Conservation (phyloP, 53 echinoderm and acorn worm genomes). For the Luidia sarsii region DNA sequence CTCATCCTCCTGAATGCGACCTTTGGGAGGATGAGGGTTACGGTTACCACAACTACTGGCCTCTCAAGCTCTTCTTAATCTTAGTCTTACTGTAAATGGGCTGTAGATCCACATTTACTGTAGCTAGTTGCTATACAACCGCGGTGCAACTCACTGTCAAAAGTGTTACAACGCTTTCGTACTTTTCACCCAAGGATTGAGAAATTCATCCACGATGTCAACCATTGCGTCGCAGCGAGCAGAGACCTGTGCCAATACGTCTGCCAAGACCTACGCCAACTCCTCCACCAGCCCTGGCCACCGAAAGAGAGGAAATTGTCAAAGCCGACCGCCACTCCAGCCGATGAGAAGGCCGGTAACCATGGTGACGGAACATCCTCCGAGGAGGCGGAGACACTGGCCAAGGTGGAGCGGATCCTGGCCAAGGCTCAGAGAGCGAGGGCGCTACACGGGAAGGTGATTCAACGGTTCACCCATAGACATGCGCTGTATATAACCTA, state of each 20-base stretch:
- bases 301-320: conserved; percentile 9
- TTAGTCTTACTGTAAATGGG: too few species aligned
- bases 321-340: background rate
- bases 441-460: conserved; percentile 44
- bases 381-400: conserved; percentile 50
- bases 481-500: too few species aligned
- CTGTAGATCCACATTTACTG: too few species aligned
- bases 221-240: conserved; percentile 36
- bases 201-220: conserved; percentile 37
- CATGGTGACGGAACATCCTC: conserved; percentile 15
- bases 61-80: too few species aligned
- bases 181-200: conserved; percentile 28
- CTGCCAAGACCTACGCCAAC: conserved; percentile 28
- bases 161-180: background rate
- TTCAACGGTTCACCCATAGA: background rate
- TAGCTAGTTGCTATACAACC: too few species aligned
- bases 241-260: conserved; percentile 29
- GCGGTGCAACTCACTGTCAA: conserved; percentile 2
- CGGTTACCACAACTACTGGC: too few species aligned
- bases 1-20: too few species aligned
- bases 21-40: too few species aligned
- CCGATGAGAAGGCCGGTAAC: conserved; percentile 13
- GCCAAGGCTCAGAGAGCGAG: conserved; percentile 57
- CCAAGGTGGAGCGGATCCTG: conserved; percentile 35
- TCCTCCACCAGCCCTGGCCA: conserved; percentile 57